Conservation (phyloP, 2,113 vertebrate genomes). For the Cacatua alba region DNA sequence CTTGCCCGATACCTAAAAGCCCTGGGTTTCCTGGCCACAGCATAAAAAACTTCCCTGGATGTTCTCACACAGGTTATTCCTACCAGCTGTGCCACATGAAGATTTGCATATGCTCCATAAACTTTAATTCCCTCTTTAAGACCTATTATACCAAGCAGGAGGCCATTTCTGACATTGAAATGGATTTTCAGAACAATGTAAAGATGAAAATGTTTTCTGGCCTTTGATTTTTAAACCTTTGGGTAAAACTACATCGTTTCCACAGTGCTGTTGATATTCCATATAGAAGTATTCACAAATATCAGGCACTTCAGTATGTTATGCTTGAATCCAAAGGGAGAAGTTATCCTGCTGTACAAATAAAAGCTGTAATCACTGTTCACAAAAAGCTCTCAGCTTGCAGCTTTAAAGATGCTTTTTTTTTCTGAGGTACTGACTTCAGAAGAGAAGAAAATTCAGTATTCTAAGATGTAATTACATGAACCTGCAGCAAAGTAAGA, state of each 20-base stretch:
- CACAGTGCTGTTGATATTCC: background rate
- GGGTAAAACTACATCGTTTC: slow-evolving; percentile 51
- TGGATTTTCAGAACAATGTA: slow-evolving; percentile 48
- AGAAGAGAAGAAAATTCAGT: slow-evolving; percentile 22
- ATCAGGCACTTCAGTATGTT: slow-evolving; percentile 26
- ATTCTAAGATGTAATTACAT: slow-evolving; percentile 14
- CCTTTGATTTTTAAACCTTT: slow-evolving; percentile 42
- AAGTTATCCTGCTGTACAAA: slow-evolving; percentile 39
- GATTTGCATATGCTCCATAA: slow-evolving; percentile 51
- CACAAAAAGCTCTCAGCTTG: slow-evolving; percentile 29
- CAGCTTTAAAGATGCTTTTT: background rate
- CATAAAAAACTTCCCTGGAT: background rate
- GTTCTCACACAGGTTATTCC: background rate
- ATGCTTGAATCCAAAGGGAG: slow-evolving; percentile 36
- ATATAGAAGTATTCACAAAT: slow-evolving; percentile 1
- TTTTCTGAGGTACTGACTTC: background rate
- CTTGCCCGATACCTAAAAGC: background rate
- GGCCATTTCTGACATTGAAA: slow-evolving; percentile 49
- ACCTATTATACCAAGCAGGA: slow-evolving; percentile 35
- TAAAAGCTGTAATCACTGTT: slow-evolving; percentile 46
- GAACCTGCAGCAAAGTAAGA: background rate
- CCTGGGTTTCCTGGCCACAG: background rate
- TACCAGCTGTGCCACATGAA: slow-evolving; percentile 25
- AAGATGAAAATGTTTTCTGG: slow-evolving; percentile 51
- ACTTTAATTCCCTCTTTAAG: slow-evolving; percentile 47